These are phyloP conservation scores for Lepus timidus DNA, from an alignment of 2,113 vertebrate species.

Conservation along the genomic window DNA sequence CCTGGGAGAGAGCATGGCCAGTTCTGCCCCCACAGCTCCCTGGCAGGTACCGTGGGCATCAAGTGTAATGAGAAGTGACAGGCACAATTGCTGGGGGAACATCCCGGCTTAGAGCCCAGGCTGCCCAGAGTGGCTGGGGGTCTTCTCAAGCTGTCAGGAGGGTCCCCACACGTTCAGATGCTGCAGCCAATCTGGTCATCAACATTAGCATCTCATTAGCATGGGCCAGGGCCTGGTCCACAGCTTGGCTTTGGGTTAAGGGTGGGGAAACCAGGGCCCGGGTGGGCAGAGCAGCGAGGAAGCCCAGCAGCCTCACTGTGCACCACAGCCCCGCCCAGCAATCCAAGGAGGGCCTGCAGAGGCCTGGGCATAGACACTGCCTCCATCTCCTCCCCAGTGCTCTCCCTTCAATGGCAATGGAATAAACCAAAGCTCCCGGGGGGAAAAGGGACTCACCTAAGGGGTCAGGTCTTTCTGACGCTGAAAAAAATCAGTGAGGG, in stretches of 20 bases:
- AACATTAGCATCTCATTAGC: slow-evolving; percentile 77
- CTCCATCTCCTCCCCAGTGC: fast-evolving
- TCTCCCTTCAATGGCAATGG: neutral
- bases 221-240: slow-evolving; percentile 25
- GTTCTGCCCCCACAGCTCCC: neutral
- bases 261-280: neutral
- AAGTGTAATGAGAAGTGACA: slow-evolving; percentile 80
- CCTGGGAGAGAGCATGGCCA: neutral
- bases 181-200: slow-evolving; percentile 71
- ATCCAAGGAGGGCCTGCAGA: neutral
- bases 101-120: slow-evolving; percentile 62
- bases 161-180: slow-evolving; percentile 69
- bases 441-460: neutral
- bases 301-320: neutral
- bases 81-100: slow-evolving; percentile 51
- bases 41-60: slow-evolving; percentile 36
- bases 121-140: slow-evolving; percentile 66
- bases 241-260: slow-evolving; percentile 20
- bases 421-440: neutral
- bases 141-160: slow-evolving; percentile 75
- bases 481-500: neutral
- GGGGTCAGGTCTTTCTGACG: neutral
- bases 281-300: neutral
- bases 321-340: neutral
- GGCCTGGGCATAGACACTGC: neutral